Conservation (phyloP, 1,140 invertebrate genomes). For the Reticulitermes speratus region DNA sequence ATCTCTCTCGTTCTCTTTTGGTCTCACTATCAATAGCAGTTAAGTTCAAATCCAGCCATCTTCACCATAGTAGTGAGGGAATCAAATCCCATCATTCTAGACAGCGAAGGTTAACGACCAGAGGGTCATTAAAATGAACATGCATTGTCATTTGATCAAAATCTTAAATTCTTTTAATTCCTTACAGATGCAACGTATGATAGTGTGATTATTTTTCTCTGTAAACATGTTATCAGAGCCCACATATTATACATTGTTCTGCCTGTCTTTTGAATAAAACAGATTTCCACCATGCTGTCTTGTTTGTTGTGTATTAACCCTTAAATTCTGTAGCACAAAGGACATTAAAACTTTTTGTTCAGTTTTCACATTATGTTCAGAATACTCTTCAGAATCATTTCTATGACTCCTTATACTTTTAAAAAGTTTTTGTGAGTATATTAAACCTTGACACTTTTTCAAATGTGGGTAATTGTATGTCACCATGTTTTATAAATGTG, state of each 20-base stretch:
- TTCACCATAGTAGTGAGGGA: not conserved
- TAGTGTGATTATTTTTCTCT: constrained; percentile 10
- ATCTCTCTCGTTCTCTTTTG: no score
- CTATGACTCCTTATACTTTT: no score
- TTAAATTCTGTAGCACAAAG: no score
- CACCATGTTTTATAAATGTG: no score
- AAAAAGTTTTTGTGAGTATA: no score
- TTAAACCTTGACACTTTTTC: no score
- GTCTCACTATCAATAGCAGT: not conserved
- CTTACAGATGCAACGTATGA: not conserved
- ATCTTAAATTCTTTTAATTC: not conserved
- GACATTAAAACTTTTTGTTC: no score
- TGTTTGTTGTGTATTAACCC: not conserved
- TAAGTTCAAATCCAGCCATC: not conserved
- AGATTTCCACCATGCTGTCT: not conserved
- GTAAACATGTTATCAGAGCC: not conserved
- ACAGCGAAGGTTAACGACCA: not conserved
- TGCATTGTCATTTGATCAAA: not conserved
- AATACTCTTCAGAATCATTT: no score
- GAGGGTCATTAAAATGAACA: not conserved
- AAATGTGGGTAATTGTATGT: no score
- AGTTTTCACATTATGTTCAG: no score
- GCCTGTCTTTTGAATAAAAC: constrained; percentile 16
- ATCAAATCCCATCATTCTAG: not conserved
- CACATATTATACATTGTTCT: constrained; percentile 6